Evolutionary conservation across 2,888 invertebrate genomes (phyloP), one percentile per base, ranked within the genome.

Genomic region (Nymphalis urticae): DNA sequence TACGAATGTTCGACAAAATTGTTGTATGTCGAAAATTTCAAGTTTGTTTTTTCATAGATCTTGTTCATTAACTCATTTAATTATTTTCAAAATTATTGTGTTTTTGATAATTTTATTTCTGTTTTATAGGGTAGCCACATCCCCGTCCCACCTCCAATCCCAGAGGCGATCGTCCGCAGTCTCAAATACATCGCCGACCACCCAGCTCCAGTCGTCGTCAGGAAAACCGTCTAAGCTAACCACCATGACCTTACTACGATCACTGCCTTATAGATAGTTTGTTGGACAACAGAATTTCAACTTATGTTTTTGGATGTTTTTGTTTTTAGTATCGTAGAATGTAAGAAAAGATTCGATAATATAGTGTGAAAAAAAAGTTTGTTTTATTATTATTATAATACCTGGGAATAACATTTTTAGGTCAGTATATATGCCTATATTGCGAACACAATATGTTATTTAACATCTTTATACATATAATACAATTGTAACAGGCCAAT

Each of bases 111-210:
- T 27, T 42, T 27, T 47, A 48, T 42, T 3, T 36, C 64, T 64
- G 19, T 10, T 56, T 66, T 56, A 60, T 84, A 89, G 89, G 85
- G 89, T 21, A 76, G 62, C 75, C 80, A 80, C 64, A 67, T 90
- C 63, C 89, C 88, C 71, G 79, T 81, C 0, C 2, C 76, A 4
- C 89, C 84, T 13, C 70, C 76, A 2, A 74, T 80, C 10, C 90
- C 90, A 1, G 87, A 82, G 21, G 50, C 62, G 9, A 88, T 90
- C 78, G 73, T 36, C 62, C 86, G 86, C 74, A 64, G 79, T 47
- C 75, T 88, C 56, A 76, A 72, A 0, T 90, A 84, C 84, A 86
- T 84, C 76, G 83, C 76, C 0, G 76, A 81, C 10, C 80, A 87
- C 75, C 82, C 86, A 9, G 74, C 82, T 1, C 47, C 58, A 59